A percentile compares a stretch with the other conserved stretches of the same genome.
Conservation (phyloP, 2,888 invertebrate genomes). For the Diloba caeruleocephala region DNA sequence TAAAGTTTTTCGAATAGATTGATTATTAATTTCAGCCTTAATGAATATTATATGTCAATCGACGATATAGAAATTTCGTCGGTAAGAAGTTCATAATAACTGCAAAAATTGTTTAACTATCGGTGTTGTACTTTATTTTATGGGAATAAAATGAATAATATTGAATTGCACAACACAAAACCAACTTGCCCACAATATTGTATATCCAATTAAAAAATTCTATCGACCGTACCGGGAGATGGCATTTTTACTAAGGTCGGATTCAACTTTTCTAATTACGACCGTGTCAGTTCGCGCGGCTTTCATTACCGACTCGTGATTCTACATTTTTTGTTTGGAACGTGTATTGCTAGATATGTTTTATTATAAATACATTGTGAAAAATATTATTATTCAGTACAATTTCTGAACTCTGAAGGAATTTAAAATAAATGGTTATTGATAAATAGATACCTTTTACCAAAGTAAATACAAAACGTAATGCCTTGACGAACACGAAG, state of each 20-base stretch:
- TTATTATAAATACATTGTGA: neutral
- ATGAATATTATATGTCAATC: too few relatives aligned
- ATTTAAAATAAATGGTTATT: too few relatives aligned
- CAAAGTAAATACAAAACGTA: too few relatives aligned
- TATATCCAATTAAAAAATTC: slow-evolving; percentile 76
- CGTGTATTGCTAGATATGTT: neutral
- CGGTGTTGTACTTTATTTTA: too few relatives aligned
- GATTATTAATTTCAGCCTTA: too few relatives aligned
- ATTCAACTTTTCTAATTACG: slow-evolving; percentile 78
- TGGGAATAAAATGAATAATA: too few relatives aligned
- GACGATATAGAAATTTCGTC: slow-evolving; percentile 5
- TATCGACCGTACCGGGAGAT: slow-evolving; percentile 57
- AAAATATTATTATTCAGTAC: neutral
- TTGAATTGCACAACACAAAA: slow-evolving; percentile 19
- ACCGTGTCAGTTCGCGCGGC: slow-evolving; percentile 37
- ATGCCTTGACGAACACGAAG: too few relatives aligned
- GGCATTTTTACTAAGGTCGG: slow-evolving; percentile 64
- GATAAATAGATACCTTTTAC: too few relatives aligned
- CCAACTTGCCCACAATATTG: slow-evolving; percentile 57
- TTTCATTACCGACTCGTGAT: slow-evolving; percentile 48
- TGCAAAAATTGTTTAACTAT: too few relatives aligned
- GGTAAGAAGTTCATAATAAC: too few relatives aligned
- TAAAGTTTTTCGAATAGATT: too few relatives aligned
- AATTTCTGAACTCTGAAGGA: too few relatives aligned
- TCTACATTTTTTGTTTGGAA: slow-evolving; percentile 12